Evolutionary conservation across 2,888 invertebrate species (phyloP).

Genomic region (Diadegma fenestrale): DNA sequence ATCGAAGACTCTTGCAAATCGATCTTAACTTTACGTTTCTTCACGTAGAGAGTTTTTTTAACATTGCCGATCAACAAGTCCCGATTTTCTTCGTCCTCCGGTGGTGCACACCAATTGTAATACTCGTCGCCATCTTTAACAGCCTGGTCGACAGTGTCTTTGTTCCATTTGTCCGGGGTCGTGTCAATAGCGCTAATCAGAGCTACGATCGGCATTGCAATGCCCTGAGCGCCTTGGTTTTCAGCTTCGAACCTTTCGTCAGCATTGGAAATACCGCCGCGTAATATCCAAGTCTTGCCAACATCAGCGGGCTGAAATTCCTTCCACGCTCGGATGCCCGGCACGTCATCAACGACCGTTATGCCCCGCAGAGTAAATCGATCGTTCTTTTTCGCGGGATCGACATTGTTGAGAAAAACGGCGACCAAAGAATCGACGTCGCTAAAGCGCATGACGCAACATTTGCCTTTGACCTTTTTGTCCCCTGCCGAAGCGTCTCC

Average conservation of each 20-base stretch:
- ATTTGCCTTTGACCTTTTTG: constrained; percentile 76
- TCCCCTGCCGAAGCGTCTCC: constrained; percentile 48
- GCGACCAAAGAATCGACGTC: constrained; percentile 71
- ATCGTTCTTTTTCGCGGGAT: constrained; percentile 76
- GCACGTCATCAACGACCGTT: constrained; percentile 75
- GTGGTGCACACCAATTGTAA: constrained; percentile 81
- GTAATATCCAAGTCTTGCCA: constrained; percentile 80
- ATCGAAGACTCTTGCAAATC: constrained; percentile 80
- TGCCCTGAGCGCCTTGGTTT: constrained; percentile 84
- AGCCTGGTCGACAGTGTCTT: constrained; percentile 83
- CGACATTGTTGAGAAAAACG: constrained; percentile 75
- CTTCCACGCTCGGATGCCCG: constrained; percentile 78
- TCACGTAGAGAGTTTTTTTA: constrained; percentile 80
- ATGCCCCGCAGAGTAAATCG: constrained; percentile 78
- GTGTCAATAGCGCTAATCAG: constrained; percentile 81
- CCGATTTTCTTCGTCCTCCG: constrained; percentile 74
- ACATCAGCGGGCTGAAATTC: constrained; percentile 76
- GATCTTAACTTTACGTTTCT: constrained; percentile 81
- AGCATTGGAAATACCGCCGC: constrained; percentile 75
- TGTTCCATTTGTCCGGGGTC: constrained; percentile 79
- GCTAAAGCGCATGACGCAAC: constrained; percentile 78
- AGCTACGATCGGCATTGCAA: constrained; percentile 84
- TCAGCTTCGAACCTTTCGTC: constrained; percentile 80
- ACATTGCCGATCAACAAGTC: constrained; percentile 81
- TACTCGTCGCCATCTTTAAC: constrained; percentile 84